Conservation (phyloP, 2,113 vertebrate species). For the Indicator indicator region DNA sequence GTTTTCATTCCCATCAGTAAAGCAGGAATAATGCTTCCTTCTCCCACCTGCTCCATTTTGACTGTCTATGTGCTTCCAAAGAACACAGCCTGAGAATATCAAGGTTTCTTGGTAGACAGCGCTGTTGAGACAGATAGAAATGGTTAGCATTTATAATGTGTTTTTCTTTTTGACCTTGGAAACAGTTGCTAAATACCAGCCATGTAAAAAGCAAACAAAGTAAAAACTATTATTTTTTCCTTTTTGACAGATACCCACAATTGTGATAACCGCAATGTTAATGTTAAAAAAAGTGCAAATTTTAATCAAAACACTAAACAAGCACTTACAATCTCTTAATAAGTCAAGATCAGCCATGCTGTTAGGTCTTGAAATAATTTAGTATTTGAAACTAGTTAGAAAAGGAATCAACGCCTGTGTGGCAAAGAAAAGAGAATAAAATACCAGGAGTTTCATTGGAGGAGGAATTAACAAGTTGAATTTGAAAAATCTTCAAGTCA, state of each 20-base stretch:
- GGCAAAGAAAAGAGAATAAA: background rate
- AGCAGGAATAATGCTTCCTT: background rate
- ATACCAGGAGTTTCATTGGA: background rate
- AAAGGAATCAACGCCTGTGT: background rate
- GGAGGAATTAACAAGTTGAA: background rate
- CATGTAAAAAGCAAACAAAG: background rate
- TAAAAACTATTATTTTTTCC: background rate
- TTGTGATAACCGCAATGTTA: background rate
- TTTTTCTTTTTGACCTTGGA: background rate
- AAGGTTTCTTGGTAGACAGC: background rate
- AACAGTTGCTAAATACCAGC: background rate
- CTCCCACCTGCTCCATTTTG: background rate
- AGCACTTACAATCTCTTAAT: background rate
- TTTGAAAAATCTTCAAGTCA: background rate
- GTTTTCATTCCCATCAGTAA: background rate
- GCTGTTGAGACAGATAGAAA: background rate
- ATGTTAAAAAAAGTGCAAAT: background rate
- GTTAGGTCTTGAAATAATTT: background rate
- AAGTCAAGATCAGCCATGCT: background rate
- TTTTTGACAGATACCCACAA: background rate
- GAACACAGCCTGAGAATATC: background rate
- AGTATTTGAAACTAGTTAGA: background rate
- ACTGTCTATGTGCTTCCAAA: background rate
- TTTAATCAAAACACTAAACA: background rate
- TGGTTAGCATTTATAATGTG: background rate